Evolutionary conservation across 2,888 invertebrate species (phyloP).

Genomic region (Drosophila lutescens): DNA sequence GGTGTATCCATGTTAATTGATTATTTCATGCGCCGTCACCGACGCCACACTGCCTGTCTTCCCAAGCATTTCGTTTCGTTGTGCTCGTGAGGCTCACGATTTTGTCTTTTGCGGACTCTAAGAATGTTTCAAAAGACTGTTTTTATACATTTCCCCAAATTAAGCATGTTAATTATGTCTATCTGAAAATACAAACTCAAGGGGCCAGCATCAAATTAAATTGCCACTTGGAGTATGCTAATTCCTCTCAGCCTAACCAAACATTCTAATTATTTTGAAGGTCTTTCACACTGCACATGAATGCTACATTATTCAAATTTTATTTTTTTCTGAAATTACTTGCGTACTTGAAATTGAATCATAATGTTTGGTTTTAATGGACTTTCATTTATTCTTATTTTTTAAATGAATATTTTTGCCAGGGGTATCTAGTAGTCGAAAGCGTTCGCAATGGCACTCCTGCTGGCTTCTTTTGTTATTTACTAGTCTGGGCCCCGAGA

Average conservation of each 20-base stretch:
- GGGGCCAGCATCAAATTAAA: not conserved
- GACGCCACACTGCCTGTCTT: conserved; percentile 12
- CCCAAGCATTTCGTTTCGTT: not conserved
- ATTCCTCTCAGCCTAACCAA: not conserved
- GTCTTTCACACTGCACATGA: no score
- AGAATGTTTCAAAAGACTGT: not conserved
- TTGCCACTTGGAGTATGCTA: not conserved
- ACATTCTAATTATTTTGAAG: not conserved
- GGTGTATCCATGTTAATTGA: conserved; percentile 39
- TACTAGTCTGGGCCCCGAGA: conserved; percentile 33
- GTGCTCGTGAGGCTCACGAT: not conserved
- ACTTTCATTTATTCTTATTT: no score
- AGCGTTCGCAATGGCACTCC: conserved; percentile 8
- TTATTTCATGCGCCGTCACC: conserved; percentile 37
- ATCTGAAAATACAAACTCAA: not conserved
- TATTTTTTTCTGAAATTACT: no score
- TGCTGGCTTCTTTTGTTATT: conserved; percentile 23
- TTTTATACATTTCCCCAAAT: not conserved
- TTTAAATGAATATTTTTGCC: not conserved
- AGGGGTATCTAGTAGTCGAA: conserved; percentile 22
- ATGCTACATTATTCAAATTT: no score
- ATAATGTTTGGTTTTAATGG: no score
- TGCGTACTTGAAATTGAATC: no score
- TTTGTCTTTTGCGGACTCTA: not conserved
- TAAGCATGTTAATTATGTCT: not conserved